A percentile compares a stretch with the other conserved stretches of the same genome.
phyloP scores from a whole-genome alignment of 2,113 vertebrate species.

The Polyodon spathula region DNA sequence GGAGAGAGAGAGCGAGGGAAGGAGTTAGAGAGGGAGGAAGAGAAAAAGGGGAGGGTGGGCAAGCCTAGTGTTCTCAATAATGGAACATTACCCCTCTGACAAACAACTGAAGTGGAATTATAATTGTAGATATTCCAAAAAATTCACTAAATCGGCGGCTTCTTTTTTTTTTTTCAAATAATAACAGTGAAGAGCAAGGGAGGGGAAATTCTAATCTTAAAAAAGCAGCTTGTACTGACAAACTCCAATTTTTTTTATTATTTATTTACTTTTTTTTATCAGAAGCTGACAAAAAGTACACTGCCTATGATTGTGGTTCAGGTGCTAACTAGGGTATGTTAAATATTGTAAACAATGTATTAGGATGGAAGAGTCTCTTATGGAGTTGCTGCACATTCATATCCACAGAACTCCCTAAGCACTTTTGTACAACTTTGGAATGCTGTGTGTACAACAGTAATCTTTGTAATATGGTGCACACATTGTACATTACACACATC shows the following conservation, averaged over 20 bases:
- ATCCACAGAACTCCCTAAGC: neutral
- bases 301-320: conserved; percentile 11
- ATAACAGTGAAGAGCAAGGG: conserved; percentile 6
- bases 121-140: conserved; percentile 74
- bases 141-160: no score
- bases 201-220: conserved; percentile 39
- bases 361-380: neutral
- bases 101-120: conserved; percentile 61
- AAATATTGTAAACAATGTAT: neutral
- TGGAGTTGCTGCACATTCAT: no score
- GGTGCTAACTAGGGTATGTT: neutral
- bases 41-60: conserved; percentile 52
- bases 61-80: conserved; percentile 64
- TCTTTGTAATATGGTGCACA: neutral
- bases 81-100: conserved; percentile 74
- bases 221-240: conserved; percentile 23
- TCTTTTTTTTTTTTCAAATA: conserved; percentile 29
- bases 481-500: neutral
- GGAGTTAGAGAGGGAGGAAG: conserved; percentile 34
- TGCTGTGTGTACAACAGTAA: conserved; percentile 23
- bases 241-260: neutral
- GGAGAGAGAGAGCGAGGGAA: conserved; percentile 37
- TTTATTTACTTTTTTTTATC: no score
- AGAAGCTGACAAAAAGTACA: conserved; percentile 5
- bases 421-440: conserved; percentile 22